Base-by-base conservation (phyloP, 2,113 vertebrate genomes). In the Melanerpes aurifrons region DNA sequence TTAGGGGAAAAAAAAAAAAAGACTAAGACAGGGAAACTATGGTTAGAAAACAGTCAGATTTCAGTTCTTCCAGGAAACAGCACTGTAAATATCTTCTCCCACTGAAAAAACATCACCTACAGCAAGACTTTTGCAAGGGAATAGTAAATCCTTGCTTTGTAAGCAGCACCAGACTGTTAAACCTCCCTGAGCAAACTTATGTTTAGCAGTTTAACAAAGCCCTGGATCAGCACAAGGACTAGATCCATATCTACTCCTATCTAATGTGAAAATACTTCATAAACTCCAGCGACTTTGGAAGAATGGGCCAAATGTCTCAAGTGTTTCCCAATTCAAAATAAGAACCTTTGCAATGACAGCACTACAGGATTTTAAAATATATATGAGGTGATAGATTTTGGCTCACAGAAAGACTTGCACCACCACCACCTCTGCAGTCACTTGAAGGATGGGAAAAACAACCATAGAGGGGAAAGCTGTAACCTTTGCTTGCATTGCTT, bases 81-180 rank as follows among this genome's bases (percentile, higher is more conserved):
- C 26, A 45, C 7, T 40, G 28, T 64, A 75, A 24, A 24, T 81
- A 78, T 50, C 45, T 82, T 89, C 61, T 73, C 40, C 20, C 31
- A 62, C 3, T 85, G 78, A 85, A n/a, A 37, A 94, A 95, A 86
- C 14, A 78, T 64, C 70, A 94, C 57, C 71, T 80, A 59, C 37
- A 85, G 58, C 47, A 85, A 62, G 28, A 37, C 40, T 76, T 76
- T 71, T 84, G 18, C 66, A 54, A 0, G 3, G 37, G 50, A 92
- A 20, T 14, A 76, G 71, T 35, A 94, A 93, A 89, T 32, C 7
- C 43, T 32, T 15, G 32, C 53, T 91, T 61, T 16, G 40, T 54
- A 57, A 77, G 59, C 29, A 82, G 10, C 59, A 82, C 62, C 61
- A 68, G 25, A 87, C 21, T 82, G 91, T 45, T 87, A 80, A 88